Conservation (phyloP, 2,888 invertebrate species). For the Drosophila histrio region DNA sequence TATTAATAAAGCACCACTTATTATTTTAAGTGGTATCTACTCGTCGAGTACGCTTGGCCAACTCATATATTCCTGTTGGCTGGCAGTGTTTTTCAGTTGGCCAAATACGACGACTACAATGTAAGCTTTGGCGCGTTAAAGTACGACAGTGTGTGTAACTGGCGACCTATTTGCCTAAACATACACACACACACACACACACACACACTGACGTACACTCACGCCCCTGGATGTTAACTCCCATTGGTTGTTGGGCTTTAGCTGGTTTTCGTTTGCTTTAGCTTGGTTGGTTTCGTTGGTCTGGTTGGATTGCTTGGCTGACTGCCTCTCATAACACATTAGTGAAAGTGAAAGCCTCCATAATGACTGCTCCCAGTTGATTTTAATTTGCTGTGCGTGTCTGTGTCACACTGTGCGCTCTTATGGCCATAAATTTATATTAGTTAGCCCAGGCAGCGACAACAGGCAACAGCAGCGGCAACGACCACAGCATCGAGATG, state of each 20-base stretch:
- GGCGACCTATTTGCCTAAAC: conserved; percentile 75
- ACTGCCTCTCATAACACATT: conserved; percentile 75
- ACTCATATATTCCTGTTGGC: not conserved
- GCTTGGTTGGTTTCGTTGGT: conserved; percentile 17
- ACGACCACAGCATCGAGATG: conserved; percentile 27
- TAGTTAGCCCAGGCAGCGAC: conserved; percentile 50
- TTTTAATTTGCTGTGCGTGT: conserved; percentile 76
- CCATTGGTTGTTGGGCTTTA: conserved; percentile 28
- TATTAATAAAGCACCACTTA: not conserved
- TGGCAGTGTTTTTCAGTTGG: conserved; percentile 50
- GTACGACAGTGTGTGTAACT: conserved; percentile 57
- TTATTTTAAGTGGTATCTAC: conserved; percentile 16
- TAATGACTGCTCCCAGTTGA: conserved; percentile 81
- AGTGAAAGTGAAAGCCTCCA: conserved; percentile 78
- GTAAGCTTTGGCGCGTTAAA: conserved; percentile 66
- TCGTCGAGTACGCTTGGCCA: not conserved
- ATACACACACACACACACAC: conserved; percentile 14
- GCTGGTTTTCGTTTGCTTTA: conserved; percentile 19
- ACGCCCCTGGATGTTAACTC: conserved; percentile 43
- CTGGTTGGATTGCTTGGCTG: conserved; percentile 37
- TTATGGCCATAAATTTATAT: conserved; percentile 72
- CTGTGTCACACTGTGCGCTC: conserved; percentile 64
- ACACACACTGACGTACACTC: conserved; percentile 19
- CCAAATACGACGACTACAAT: conserved; percentile 67
- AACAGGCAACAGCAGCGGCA: not conserved